Conservation (phyloP, 2,888 invertebrate genomes). For the Ceraclea dissimilis region DNA sequence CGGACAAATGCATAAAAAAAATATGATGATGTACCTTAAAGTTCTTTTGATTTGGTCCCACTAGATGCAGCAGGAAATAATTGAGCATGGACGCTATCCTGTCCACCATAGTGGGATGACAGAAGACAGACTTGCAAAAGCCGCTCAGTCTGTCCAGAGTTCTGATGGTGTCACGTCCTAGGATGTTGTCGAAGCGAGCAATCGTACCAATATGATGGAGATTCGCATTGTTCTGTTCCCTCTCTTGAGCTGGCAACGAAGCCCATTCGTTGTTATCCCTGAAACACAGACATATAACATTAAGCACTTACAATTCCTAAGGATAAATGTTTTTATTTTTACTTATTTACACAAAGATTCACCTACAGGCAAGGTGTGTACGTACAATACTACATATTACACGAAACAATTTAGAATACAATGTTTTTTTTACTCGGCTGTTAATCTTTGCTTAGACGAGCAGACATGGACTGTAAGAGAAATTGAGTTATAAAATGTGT, state of each 20-base stretch:
- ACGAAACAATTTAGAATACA: too few relatives aligned
- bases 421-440: too few relatives aligned
- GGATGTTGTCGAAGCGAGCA: conserved; percentile 86
- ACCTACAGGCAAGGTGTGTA: too few relatives aligned
- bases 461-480: too few relatives aligned
- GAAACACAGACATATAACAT: conserved; percentile 19
- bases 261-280: conserved; percentile 56
- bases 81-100: conserved; percentile 93
- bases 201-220: conserved; percentile 73
- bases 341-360: too few relatives aligned
- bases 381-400: too few relatives aligned
- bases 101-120: conserved; percentile 86
- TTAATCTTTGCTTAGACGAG: too few relatives aligned
- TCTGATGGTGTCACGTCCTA: conserved; percentile 82
- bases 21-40: conserved; percentile 70
- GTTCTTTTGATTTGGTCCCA: conserved; percentile 86
- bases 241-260: conserved; percentile 58
- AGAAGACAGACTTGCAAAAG: conserved; percentile 74
- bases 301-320: background rate
- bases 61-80: conserved; percentile 83
- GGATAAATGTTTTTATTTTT: too few relatives aligned
- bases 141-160: conserved; percentile 69
- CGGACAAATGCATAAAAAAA: too few relatives aligned
- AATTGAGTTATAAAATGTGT: background rate
- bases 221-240: conserved; percentile 64